A percentile compares a stretch with the other conserved stretches of the same genome.
phyloP scores from a whole-genome alignment of 2,888 invertebrate species.

The Biston stratarius region DNA sequence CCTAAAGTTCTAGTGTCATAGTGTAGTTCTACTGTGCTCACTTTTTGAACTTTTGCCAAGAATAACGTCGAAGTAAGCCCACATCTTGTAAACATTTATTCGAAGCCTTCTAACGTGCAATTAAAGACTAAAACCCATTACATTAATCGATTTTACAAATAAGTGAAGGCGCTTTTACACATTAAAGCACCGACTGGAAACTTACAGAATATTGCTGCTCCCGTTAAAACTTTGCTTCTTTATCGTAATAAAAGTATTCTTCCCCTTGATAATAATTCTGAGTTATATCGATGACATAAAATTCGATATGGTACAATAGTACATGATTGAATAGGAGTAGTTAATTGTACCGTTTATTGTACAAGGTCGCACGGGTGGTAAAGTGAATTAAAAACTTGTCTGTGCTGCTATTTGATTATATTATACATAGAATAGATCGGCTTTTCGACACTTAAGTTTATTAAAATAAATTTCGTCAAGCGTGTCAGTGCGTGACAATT shows the following conservation, averaged over 20 bases:
- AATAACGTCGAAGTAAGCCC: background rate
- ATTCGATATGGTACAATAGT: constrained; percentile 3
- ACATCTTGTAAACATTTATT: background rate
- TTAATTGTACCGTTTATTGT: constrained; percentile 31
- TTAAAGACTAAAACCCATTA: background rate
- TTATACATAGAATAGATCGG: constrained; percentile 13
- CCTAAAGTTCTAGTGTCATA: too few relatives aligned
- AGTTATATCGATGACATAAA: constrained; percentile 3
- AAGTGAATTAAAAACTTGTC: constrained; percentile 35
- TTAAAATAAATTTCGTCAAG: constrained; percentile 11
- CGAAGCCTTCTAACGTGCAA: background rate
- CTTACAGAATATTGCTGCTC: constrained; percentile 3
- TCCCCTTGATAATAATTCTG: background rate
- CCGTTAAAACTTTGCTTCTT: constrained; percentile 1
- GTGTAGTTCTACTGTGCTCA: too few relatives aligned
- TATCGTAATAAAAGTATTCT: constrained; percentile 6
- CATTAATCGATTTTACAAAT: background rate
- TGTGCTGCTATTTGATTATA: constrained; percentile 7
- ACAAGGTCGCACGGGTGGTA: constrained; percentile 32
- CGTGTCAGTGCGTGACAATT: too few relatives aligned
- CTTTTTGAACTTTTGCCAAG: too few relatives aligned
- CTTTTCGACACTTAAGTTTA: constrained; percentile 11
- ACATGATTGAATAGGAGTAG: constrained; percentile 16
- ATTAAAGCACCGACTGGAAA: background rate
- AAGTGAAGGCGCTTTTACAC: background rate